phyloP scores from a whole-genome alignment of 2,113 vertebrate species.

The Elanus axillaris region DNA sequence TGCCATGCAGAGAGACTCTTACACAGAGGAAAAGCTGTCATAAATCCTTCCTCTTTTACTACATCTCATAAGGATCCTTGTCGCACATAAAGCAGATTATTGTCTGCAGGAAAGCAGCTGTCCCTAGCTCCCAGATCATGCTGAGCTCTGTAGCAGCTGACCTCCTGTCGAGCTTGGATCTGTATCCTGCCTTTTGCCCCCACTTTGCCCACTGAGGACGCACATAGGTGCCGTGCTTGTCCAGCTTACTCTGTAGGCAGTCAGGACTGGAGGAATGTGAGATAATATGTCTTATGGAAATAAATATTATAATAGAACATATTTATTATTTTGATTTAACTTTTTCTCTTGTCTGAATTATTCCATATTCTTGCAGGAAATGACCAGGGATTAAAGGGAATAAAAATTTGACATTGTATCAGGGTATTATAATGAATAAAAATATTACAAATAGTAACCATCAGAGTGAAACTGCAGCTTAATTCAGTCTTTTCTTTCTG shows the following conservation, averaged over 20 bases:
- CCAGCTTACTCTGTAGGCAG: background rate
- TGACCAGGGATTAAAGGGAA: background rate
- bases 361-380: background rate
- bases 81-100: background rate
- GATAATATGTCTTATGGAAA: background rate
- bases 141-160: background rate
- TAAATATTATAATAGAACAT: background rate
- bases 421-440: background rate
- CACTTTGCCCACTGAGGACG: background rate
- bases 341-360: background rate
- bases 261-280: background rate
- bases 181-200: background rate
- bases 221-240: background rate
- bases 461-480: background rate
- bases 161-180: background rate
- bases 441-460: background rate
- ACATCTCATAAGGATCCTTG: background rate
- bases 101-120: background rate
- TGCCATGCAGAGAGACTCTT: background rate
- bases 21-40: background rate
- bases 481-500: background rate
- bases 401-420: background rate
- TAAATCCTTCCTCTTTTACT: constrained; percentile 8
- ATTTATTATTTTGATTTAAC: background rate
- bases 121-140: background rate